Evolutionary conservation across 2,797 vertebrate species (phyloP), one percentile per base, ranked within the genome.

Genomic region (Tokudaia muenninki): DNA sequence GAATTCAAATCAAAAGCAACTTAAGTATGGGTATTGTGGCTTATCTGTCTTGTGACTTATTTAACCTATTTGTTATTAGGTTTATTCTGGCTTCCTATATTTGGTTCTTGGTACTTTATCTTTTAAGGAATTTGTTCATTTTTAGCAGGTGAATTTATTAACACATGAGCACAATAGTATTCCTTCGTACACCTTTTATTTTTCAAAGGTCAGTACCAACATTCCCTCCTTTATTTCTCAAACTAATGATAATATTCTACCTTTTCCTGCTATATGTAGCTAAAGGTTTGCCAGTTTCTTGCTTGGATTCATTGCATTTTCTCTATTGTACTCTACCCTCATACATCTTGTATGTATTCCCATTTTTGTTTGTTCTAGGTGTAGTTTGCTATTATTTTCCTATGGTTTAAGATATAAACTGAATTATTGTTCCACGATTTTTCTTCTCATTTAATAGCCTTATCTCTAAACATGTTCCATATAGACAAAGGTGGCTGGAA

Each of bases 1-100:
- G 57, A 92, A 67, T 87, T 93, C 47, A 94, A 77, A 52, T 87
- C 72, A 93, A 74, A 95, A 95, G 81, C 57, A 55, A 92, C 72
- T 84, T 92, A 61, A 80, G 34, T 34, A 31, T 81, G 37, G 21
- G 24, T 90, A 93, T 57, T 74, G 44, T 78, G 34, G 26, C 6
- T 87, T 90, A 74, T 77, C 63, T 96, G 29, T 47, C 61, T 37
- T 37, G 75, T 74, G 89, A 88, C 37, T 91, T 44, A 94, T 87
- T 90, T 90, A 84, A 84, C 3, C 19, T 81, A 86, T 44, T 89
- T 59, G 3, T 65, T 81, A 91, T 17, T 59, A 95, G 61, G 22
- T 86, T 21, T 87, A 81, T 88, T 94, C 74, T 86, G 67, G 80
- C 61, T 92, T 91, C 94, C 29, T 87, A 41, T 92, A 61, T 80